Evolutionary conservation across 2,888 invertebrate species (phyloP).

Genomic region (Calameuta filiformis): DNA sequence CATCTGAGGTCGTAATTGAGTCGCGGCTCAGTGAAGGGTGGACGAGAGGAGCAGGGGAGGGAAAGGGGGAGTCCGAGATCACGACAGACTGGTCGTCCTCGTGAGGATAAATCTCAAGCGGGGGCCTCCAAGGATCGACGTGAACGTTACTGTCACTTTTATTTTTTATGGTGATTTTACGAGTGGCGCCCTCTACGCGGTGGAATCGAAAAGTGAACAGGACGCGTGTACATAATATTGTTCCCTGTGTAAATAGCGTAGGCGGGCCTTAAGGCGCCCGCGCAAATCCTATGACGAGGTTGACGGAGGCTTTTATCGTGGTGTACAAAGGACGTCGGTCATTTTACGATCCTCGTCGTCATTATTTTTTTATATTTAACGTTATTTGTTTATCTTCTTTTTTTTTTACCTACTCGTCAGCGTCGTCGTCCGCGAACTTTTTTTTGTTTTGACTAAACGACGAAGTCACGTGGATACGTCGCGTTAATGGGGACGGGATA

Average conservation of each 20-base stretch:
- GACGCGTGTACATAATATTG: slow-evolving; percentile 39
- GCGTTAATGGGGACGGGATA: no score
- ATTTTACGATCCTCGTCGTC: slow-evolving; percentile 11
- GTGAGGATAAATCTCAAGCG: no score
- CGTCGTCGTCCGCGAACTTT: background rate
- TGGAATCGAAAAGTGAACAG: background rate
- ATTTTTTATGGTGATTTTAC: background rate
- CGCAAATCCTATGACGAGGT: slow-evolving; percentile 5
- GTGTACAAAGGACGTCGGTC: slow-evolving; percentile 8
- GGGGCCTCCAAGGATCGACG: background rate
- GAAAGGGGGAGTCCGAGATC: no score
- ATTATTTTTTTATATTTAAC: slow-evolving; percentile 11
- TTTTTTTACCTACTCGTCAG: background rate
- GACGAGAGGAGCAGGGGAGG: no score
- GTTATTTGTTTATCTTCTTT: background rate
- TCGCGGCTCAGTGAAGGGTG: no score
- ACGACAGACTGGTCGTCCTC: no score
- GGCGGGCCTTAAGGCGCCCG: slow-evolving; percentile 17
- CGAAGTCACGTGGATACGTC: no score
- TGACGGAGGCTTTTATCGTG: slow-evolving; percentile 7
- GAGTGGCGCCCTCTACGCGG: no score
- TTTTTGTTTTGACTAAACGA: no score
- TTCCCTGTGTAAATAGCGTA: slow-evolving; percentile 46
- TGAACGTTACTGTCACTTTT: background rate
- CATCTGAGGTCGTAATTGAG: no score